phyloP scores from a whole-genome alignment of 2,888 invertebrate genomes.

The Dryocosmus kuriphilus region DNA sequence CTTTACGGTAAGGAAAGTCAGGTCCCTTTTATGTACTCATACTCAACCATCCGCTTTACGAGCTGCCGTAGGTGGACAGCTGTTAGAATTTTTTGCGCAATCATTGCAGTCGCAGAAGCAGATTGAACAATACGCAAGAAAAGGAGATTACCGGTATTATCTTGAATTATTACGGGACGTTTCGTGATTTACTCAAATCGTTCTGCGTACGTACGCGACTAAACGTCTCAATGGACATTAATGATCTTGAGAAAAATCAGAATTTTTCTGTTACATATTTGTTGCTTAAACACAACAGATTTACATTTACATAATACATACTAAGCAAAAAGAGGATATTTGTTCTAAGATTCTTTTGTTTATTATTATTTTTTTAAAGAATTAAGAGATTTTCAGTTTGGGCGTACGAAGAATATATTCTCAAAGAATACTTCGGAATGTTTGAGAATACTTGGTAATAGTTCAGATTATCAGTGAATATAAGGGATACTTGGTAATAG shows the following conservation, averaged over 20 bases:
- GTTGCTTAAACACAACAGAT: neutral
- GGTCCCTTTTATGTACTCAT: constrained; percentile 49
- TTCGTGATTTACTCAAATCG: constrained; percentile 38
- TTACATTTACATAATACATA: neutral
- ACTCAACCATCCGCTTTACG: constrained; percentile 38
- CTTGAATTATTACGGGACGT: constrained; percentile 23
- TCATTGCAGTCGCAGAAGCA: constrained; percentile 38
- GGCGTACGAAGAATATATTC: no score
- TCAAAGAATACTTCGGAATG: no score
- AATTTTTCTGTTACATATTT: neutral
- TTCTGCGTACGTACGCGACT: constrained; percentile 32
- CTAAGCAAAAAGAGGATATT: no score
- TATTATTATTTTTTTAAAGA: neutral
- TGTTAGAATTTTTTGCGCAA: constrained; percentile 41
- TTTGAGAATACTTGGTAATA: no score
- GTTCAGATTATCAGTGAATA: no score
- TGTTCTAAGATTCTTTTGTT: no score
- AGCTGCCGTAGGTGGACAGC: constrained; percentile 40
- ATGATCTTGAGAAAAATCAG: constrained; percentile 6
- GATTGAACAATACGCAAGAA: constrained; percentile 38
- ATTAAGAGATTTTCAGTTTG: no score
- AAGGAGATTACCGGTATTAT: constrained; percentile 37
- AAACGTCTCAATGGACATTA: constrained; percentile 30
- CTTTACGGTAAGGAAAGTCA: constrained; percentile 35
- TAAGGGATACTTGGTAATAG: no score